These are phyloP conservation scores for Actinemys pallida DNA, from an alignment of 2,113 vertebrate species.

Conservation along the genomic window DNA sequence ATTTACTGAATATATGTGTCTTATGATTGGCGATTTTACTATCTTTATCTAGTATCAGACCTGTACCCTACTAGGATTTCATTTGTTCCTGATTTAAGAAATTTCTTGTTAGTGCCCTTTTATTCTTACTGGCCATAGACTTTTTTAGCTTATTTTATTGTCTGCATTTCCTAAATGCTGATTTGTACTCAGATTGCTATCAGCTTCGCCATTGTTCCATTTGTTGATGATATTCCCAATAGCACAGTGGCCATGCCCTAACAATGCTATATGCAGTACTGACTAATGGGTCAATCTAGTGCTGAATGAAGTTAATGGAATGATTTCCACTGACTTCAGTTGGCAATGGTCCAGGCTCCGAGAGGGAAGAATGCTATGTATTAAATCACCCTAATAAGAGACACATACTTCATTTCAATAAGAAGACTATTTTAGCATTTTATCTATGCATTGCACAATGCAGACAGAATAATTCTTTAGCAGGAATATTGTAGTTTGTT, in stretches of 20 bases:
- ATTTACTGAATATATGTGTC: background rate
- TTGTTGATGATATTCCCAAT: background rate
- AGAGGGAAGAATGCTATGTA: background rate
- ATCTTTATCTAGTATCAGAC: background rate
- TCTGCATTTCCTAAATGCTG: background rate
- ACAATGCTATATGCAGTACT: background rate
- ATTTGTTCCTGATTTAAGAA: background rate
- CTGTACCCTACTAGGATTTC: background rate
- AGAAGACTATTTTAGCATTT: background rate
- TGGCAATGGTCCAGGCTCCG: background rate
- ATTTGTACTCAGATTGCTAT: background rate
- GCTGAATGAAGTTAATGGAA: background rate
- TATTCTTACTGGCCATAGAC: background rate
- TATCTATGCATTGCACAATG: background rate
- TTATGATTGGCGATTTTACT: background rate
- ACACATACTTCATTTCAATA: background rate
- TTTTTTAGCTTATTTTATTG: background rate
- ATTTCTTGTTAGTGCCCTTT: background rate
- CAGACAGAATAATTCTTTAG: background rate
- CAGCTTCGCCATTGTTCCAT: background rate
- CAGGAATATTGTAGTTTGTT: background rate
- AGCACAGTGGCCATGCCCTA: background rate
- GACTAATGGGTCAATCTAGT: background rate
- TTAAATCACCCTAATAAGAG: background rate
- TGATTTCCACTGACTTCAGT: background rate